Percentiles rank a stretch among this genome's conserved stretches.
phyloP scores from a whole-genome alignment of 2,113 vertebrate genomes.

The Pristiophorus japonicus region DNA sequence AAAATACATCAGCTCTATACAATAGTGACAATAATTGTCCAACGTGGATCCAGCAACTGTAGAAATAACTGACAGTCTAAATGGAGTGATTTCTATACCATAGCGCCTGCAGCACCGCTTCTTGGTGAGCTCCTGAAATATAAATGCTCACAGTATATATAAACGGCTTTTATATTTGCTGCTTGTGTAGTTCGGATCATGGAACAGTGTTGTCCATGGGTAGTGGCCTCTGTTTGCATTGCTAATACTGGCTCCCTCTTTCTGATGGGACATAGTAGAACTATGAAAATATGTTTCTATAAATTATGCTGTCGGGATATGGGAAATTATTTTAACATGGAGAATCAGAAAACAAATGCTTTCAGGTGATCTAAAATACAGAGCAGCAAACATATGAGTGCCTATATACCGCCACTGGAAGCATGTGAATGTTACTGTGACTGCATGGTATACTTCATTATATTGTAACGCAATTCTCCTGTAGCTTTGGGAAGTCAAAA shows the following conservation, averaged over 20 bases:
- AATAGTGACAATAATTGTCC: neutral
- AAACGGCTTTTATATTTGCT: neutral
- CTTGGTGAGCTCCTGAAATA: neutral
- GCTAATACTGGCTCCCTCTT: neutral
- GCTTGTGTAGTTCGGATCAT: neutral
- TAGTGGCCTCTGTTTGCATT: neutral
- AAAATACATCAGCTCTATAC: too few species aligned
- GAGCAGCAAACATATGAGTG: neutral
- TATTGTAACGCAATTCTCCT: neutral
- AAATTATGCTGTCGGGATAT: neutral
- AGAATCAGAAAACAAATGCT: neutral
- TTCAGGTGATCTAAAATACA: neutral
- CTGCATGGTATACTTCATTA: neutral
- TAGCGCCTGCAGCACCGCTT: constrained; percentile 38
- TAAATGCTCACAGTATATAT: neutral
- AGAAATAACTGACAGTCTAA: neutral
- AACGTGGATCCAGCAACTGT: constrained; percentile 55
- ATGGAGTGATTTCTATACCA: neutral
- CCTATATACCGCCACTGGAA: neutral
- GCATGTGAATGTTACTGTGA: neutral
- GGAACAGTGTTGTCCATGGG: neutral
- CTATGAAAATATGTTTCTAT: neutral
- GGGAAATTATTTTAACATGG: neutral
- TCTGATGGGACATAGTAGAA: neutral
- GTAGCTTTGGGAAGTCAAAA: neutral